A percentile compares a stretch with the other conserved stretches of the same genome.
phyloP scores from a whole-genome alignment of 2,113 vertebrate species.

The Galbula dea region DNA sequence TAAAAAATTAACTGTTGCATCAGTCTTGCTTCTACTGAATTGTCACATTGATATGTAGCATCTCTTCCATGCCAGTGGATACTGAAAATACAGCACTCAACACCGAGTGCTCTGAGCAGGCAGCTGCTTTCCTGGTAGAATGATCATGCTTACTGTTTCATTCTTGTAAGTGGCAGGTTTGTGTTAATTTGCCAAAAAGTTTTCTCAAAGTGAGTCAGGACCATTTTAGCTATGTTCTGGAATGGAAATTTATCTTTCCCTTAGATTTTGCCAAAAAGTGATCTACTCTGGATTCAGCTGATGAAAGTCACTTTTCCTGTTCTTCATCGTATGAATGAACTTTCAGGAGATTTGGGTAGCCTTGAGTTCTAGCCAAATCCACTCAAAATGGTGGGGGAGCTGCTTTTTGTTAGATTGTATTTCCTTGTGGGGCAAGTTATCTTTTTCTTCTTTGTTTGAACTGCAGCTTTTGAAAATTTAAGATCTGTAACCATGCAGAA shows the following conservation, averaged over 20 bases:
- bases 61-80: background rate
- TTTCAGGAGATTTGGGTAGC: background rate
- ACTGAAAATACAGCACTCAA: background rate
- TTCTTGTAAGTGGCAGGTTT: background rate
- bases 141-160: background rate
- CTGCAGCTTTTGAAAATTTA: background rate
- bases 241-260: background rate
- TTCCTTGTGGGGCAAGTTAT: background rate
- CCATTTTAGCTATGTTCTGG: background rate
- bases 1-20: background rate
- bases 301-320: background rate
- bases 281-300: background rate
- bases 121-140: background rate
- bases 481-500: background rate
- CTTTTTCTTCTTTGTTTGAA: background rate
- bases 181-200: background rate
- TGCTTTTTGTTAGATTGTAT: background rate
- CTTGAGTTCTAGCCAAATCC: background rate
- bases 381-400: background rate
- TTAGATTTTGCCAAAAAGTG: background rate
- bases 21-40: background rate
- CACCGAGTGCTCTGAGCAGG: background rate
- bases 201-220: background rate
- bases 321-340: background rate
- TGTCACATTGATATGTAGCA: background rate